Evolutionary conservation across 2,888 invertebrate genomes (phyloP), one percentile per base, ranked within the genome.

Genomic region (Cephus pulcher): DNA sequence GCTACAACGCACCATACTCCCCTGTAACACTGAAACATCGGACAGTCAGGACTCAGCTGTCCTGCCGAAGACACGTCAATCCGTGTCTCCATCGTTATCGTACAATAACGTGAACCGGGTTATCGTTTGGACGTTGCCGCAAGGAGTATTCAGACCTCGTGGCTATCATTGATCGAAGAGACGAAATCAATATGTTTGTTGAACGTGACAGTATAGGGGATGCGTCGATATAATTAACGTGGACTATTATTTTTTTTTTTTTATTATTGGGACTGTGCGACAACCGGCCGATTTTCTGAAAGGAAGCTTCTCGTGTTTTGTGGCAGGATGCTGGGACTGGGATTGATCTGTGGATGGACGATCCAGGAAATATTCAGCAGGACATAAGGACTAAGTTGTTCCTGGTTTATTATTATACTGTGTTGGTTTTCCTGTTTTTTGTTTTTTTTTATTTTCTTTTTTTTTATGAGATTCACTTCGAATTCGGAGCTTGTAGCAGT

Each of bases 21-120:
- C 74, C 83, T 82, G 84, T 81, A 76, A 75, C 82, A 75, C 80
- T 79, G 75, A 77, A 79, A 78, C 78, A 75, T 79, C 80, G 79
- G 82, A 80, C 88, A 89, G 88, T 89, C 87, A 89, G 87, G 87
- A 88, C 86, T 84, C 87, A 86, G 83, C 88, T 86, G 88, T 88
- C 86, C 89, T 86, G 87, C 82, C 76, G 83, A 77, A 82, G 81
- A 78, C 82, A 80, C 76, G 80, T 69, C 76, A 75, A 56, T 56
- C 56, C 56, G 56, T 56, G 56, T 56, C 56, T 56, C 23, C 56
- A 56, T 75, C 69, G 4, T 56, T 56, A 56, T 56, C 9, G 56
- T 23, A 56, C 56, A 56, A 56, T 56, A 56, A 56, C 56, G 56
- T 23, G 56, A 56, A 56, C 56, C 56, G 56, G 56, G 56, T 56